Percentiles rank a stretch among this genome's conserved stretches.
Conservation (phyloP, 2,888 invertebrate species). For the Idaea dimidiata region DNA sequence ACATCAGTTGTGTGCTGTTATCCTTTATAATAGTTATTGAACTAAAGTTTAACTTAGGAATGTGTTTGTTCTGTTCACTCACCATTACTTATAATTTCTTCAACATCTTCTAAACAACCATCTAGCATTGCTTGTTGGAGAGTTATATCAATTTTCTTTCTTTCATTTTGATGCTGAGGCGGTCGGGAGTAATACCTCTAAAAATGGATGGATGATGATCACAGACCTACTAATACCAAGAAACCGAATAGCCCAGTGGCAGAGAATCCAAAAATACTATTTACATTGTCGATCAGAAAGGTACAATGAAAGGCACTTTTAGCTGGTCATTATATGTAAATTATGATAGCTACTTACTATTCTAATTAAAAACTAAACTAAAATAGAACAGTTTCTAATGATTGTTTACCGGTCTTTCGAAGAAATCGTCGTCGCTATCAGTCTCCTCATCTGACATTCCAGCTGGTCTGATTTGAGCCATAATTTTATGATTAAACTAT, state of each 20-base stretch:
- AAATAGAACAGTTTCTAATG: constrained; percentile 2
- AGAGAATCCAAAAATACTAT: background rate
- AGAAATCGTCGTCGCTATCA: constrained; percentile 65
- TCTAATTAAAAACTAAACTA: background rate
- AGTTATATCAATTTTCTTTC: constrained; percentile 55
- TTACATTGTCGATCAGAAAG: too few species aligned
- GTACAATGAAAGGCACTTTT: background rate
- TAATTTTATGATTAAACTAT: constrained; percentile 14
- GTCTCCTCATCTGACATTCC: constrained; percentile 68
- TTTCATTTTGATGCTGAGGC: constrained; percentile 41
- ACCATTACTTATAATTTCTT: constrained; percentile 51
- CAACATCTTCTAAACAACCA: constrained; percentile 53
- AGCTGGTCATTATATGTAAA: background rate
- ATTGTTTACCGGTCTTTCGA: constrained; percentile 56
- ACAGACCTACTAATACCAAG: background rate
- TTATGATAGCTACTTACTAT: background rate
- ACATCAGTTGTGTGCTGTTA: too few species aligned
- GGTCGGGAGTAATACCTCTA: constrained; percentile 36
- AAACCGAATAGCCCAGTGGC: background rate
- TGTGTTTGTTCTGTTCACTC: constrained; percentile 13
- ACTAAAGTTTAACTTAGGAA: too few species aligned
- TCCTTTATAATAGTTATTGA: too few species aligned
- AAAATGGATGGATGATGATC: constrained; percentile 17
- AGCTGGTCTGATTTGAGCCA: constrained; percentile 60
- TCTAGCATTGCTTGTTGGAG: constrained; percentile 67